Base-by-base conservation (phyloP, 2,888 invertebrate genomes). In the Itoplectis maculator region DNA sequence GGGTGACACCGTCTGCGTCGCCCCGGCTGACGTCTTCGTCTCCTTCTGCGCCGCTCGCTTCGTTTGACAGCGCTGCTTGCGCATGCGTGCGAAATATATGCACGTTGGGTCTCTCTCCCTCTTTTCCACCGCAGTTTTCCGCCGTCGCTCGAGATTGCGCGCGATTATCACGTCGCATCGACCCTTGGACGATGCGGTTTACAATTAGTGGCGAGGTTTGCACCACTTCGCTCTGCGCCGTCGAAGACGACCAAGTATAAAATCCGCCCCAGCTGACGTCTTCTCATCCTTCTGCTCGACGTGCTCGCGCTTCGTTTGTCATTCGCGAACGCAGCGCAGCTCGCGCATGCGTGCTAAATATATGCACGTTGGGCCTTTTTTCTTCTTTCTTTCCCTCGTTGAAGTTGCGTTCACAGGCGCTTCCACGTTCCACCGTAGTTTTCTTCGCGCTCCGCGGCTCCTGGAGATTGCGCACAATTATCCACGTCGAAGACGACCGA, bases 231-330 rank as follows among this genome's bases (percentile, higher is more conserved):
- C n/a, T n/a, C n/a, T n/a, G n/a, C n/a, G n/a, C n/a, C n/a, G n/a
- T n/a, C n/a, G n/a, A n/a, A n/a, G n/a, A n/a, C n/a, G n/a, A n/a
- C n/a, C n/a, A n/a, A n/a, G n/a, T n/a, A n/a, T n/a, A n/a, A n/a
- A n/a, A n/a, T n/a, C n/a, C n/a, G n/a, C n/a, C n/a, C n/a, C n/a
- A n/a, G 8, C 56, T 59, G n/a, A 59, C 35, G 35, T 35, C 59
- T n/a, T 15, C 29, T 35, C 15, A 3, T 42, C 42, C 13, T 13
- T n/a, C 18, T n/a, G n/a, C 23, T 63, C 40, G 2, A 13, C 47
- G 47, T n/a, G 23, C 59, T 72, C 72, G 15, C 59, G 56, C n/a
- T 72, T 59, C 72, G 72, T 45, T 72, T 72, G 59, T 59, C 72
- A 59, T 47, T 72, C 72, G n/a, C n/a, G 13, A 35, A 72, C 11